These are phyloP conservation scores for Eupeodes luniger DNA, from an alignment of 2,888 invertebrate species.

Conservation along the genomic window DNA sequence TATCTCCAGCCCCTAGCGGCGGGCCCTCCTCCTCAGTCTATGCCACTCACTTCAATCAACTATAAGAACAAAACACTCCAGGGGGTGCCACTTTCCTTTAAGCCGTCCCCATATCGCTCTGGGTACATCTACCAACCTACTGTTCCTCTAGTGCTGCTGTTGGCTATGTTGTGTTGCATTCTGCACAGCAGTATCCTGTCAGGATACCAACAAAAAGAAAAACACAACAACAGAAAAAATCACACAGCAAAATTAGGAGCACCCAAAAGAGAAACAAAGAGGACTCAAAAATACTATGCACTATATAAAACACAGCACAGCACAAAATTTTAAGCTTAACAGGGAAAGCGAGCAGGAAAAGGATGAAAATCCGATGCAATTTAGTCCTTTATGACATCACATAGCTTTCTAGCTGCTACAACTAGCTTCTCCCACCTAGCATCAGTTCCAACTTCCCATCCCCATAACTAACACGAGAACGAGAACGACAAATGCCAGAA, in stretches of 20 bases:
- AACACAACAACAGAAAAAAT: conserved; percentile 13
- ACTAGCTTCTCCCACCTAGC: conserved; percentile 1
- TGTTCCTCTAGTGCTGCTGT: background rate
- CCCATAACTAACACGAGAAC: conserved; percentile 50
- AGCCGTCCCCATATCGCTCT: conserved; percentile 5
- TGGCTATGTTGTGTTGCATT: conserved; percentile 22
- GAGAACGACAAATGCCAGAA: no score
- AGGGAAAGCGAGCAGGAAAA: conserved; percentile 27
- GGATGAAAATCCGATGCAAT: conserved; percentile 66
- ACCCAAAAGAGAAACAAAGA: conserved; percentile 54
- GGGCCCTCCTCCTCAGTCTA: background rate
- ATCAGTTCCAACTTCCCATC: conserved; percentile 21
- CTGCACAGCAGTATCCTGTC: conserved; percentile 43
- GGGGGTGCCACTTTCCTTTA: conserved; percentile 40
- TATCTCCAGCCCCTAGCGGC: background rate
- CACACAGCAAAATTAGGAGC: conserved; percentile 44
- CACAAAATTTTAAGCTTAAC: conserved; percentile 50
- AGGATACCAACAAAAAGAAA: conserved; percentile 13
- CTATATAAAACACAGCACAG: conserved; percentile 17
- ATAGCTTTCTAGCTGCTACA: conserved; percentile 7
- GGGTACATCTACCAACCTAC: background rate
- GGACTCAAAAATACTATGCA: conserved; percentile 33
- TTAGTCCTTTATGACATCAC: conserved; percentile 59
- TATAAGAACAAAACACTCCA: conserved; percentile 33
- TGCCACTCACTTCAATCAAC: background rate